Conservation (phyloP, 2,888 invertebrate genomes). For the Sycophila texana region DNA sequence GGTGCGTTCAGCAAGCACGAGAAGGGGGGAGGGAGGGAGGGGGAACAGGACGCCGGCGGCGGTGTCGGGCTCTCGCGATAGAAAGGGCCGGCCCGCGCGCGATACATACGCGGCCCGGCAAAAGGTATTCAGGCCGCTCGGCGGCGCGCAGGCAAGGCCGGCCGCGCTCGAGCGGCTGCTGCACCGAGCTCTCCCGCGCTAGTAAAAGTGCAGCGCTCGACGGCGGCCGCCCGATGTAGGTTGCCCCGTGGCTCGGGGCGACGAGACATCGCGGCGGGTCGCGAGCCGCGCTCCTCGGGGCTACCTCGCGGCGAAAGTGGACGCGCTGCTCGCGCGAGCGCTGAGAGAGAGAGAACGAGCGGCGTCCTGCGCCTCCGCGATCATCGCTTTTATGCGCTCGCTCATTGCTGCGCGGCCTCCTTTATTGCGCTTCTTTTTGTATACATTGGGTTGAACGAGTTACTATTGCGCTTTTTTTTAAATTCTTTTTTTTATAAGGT, state of each 20-base stretch:
- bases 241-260: conserved; percentile 69
- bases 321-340: background rate
- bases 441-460: no score
- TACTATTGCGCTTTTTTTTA: background rate
- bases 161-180: conserved; percentile 43
- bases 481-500: background rate
- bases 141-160: conserved; percentile 62
- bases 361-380: background rate
- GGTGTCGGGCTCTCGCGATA: conserved; percentile 2
- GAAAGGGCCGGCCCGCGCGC: conserved; percentile 4
- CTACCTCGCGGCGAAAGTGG: no score
- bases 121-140: conserved; percentile 68
- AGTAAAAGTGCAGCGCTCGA: conserved; percentile 69
- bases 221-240: conserved; percentile 62
- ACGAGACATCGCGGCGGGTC: conserved; percentile 50
- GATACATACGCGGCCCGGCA: conserved; percentile 16
- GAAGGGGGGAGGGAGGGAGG: background rate
- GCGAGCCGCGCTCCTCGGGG: background rate
- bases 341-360: conserved; percentile 19
- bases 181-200: conserved; percentile 39
- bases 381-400: background rate
- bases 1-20: background rate
- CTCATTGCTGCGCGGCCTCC: no score
- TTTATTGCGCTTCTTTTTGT: no score
- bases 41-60: background rate